Evolutionary conservation across 2,113 vertebrate species (phyloP).

Genomic region (Protobothrops mucrosquamatus): DNA sequence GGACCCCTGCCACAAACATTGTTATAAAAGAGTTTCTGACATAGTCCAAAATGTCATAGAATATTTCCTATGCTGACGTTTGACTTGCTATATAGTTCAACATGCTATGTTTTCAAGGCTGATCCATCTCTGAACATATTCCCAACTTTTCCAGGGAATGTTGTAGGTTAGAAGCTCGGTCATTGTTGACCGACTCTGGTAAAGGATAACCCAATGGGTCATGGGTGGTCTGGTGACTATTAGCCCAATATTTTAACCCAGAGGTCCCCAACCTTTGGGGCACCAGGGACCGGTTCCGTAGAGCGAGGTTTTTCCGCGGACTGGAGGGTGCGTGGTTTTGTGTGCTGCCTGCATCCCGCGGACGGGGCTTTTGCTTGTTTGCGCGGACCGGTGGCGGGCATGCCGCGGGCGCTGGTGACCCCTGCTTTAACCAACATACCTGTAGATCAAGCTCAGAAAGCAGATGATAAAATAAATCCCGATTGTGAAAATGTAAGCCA

Average conservation of each 20-base stretch:
- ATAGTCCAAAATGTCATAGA: neutral
- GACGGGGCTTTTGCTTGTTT: no score
- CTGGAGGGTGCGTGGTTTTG: no score
- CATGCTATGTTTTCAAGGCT: neutral
- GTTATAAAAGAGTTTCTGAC: neutral
- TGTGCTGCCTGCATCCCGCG: no score
- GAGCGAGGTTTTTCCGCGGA: no score
- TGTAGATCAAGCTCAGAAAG: conserved; percentile 82
- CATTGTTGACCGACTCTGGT: neutral
- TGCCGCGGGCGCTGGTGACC: no score
- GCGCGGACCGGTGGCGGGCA: no score
- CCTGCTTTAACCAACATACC: conserved; percentile 67
- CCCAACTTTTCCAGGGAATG: neutral
- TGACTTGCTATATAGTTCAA: neutral
- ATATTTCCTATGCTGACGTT: neutral
- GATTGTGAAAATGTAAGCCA: conserved; percentile 92
- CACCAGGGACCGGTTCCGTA: no score
- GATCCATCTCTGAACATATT: neutral
- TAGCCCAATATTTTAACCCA: no score
- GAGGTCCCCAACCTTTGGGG: no score
- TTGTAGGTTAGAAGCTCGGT: neutral
- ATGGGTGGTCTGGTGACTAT: no score
- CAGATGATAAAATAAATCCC: conserved; percentile 81
- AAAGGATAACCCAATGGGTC: no score
- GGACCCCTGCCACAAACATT: neutral